Conservation (phyloP, 2,797 vertebrate genomes). For the Chrysocyon brachyurus region DNA sequence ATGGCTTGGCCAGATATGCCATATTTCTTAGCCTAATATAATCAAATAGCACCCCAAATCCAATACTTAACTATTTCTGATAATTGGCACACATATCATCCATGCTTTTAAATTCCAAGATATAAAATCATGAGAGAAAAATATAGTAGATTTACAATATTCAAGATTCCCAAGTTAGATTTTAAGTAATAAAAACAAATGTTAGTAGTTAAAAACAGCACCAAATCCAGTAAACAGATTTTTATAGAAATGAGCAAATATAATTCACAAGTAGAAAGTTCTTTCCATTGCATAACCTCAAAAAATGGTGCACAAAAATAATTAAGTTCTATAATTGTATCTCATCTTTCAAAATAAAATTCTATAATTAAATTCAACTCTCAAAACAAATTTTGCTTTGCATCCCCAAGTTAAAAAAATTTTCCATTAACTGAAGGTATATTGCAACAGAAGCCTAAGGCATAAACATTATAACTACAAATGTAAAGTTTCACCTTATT, state of each 20-base stretch:
- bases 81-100: background rate
- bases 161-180: background rate
- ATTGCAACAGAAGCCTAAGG: constrained; percentile 66
- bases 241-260: background rate
- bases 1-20: background rate
- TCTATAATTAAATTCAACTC: constrained; percentile 72
- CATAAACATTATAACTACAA: constrained; percentile 75
- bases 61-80: background rate
- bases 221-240: background rate
- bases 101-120: background rate
- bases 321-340: constrained; percentile 54
- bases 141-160: background rate
- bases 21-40: background rate
- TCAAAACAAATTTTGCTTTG: constrained; percentile 21
- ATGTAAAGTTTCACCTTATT: background rate
- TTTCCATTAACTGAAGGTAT: constrained; percentile 34
- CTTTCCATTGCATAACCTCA: background rate
- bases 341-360: constrained; percentile 77
- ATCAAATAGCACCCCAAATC: background rate
- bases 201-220: background rate
- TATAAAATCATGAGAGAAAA: background rate
- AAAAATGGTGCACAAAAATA: background rate
- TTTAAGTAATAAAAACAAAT: constrained; percentile 46
- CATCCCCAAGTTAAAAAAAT: constrained; percentile 46
- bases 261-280: background rate